These are phyloP conservation scores for Hylaeus anthracinus DNA, from an alignment of 1,140 invertebrate genomes.

Conservation along the genomic window DNA sequence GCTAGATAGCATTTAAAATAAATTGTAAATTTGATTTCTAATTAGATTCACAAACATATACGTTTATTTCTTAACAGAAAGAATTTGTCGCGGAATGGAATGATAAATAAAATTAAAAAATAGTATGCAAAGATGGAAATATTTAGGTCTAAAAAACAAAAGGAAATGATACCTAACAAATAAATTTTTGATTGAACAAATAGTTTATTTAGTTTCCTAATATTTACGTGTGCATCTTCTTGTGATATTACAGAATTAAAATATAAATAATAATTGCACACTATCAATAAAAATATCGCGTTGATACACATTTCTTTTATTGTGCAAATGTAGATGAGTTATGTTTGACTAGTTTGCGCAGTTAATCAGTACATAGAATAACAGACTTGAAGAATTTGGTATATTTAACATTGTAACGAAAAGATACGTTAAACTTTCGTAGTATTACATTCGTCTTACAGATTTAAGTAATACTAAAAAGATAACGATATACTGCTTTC, in stretches of 20 bases:
- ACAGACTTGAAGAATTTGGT: slow-evolving; percentile 5
- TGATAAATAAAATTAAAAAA: neutral
- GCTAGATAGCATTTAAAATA: no score
- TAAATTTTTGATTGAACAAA: slow-evolving; percentile 42
- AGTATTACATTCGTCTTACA: neutral
- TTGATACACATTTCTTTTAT: neutral
- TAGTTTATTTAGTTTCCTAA: slow-evolving; percentile 54
- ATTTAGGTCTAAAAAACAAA: neutral
- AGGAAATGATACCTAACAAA: neutral
- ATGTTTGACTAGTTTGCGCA: slow-evolving; percentile 37
- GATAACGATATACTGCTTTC: slow-evolving; percentile 20
- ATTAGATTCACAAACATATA: no score
- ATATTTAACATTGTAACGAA: slow-evolving; percentile 1
- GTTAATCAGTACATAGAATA: slow-evolving; percentile 14
- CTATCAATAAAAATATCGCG: slow-evolving; percentile 10
- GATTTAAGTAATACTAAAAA: slow-evolving; percentile 13
- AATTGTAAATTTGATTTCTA: no score
- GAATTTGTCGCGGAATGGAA: neutral
- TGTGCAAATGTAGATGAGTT: slow-evolving; percentile 31
- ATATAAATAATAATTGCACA: slow-evolving; percentile 48
- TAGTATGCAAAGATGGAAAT: neutral
- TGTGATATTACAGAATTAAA: slow-evolving; percentile 39
- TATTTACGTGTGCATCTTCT: slow-evolving; percentile 43
- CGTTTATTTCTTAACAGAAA: no score
- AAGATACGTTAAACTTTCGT: neutral